Evolutionary conservation across 1,140 invertebrate genomes (phyloP).

Genomic region (Vollenhovia emeryi): DNA sequence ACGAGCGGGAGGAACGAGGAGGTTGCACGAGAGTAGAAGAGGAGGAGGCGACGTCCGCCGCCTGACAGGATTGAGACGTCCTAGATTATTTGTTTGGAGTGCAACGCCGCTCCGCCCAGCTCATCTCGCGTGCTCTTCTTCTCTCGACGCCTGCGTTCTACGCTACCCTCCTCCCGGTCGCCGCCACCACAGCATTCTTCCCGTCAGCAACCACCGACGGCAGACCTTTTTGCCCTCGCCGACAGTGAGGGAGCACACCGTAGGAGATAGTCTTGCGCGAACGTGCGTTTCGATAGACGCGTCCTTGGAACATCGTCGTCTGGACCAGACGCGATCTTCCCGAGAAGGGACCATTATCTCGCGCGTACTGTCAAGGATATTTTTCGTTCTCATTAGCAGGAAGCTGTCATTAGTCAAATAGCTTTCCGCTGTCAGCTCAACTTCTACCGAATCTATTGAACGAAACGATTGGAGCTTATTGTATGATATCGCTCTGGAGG

Average conservation of each 20-base stretch:
- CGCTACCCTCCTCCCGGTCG: neutral
- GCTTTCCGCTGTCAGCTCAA: neutral
- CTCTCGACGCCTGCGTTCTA: constrained; percentile 47
- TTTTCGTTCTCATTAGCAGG: neutral
- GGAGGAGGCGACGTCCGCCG: constrained; percentile 61
- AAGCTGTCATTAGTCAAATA: constrained; percentile 1
- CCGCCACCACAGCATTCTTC: constrained; percentile 17
- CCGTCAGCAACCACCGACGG: constrained; percentile 23
- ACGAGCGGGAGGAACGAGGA: constrained; percentile 21
- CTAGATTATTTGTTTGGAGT: constrained; percentile 81
- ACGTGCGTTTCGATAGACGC: constrained; percentile 48
- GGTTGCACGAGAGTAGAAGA: constrained; percentile 12
- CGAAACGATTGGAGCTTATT: neutral
- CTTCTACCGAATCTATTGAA: constrained; percentile 2
- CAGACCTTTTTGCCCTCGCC: constrained; percentile 43
- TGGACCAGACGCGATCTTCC: neutral
- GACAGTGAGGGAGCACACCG: constrained; percentile 14
- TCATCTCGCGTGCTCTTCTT: constrained; percentile 67
- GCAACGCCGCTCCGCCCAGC: constrained; percentile 75
- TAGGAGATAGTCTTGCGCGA: constrained; percentile 30
- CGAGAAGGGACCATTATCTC: neutral
- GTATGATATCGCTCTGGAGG: neutral
- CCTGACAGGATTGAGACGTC: constrained; percentile 78
- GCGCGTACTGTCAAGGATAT: constrained; percentile 15
- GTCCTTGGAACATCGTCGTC: constrained; percentile 48